Evolutionary conservation across 2,888 invertebrate species (phyloP).

Genomic region (Drosophila suboccidentalis): DNA sequence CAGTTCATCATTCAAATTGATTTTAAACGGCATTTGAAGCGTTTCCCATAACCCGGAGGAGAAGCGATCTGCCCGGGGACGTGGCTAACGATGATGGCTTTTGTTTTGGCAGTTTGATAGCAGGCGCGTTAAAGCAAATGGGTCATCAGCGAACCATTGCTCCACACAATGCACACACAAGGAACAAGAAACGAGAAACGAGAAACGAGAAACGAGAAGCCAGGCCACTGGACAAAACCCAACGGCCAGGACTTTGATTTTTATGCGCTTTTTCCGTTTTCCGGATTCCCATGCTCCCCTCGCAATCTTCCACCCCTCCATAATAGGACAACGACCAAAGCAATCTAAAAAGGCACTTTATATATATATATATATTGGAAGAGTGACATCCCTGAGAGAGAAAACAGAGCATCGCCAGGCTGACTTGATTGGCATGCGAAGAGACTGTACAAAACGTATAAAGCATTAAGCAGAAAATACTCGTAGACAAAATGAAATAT

Average conservation of each 20-base stretch:
- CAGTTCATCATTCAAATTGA: conserved; percentile 81
- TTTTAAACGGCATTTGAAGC: conserved; percentile 80
- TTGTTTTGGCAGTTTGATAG: conserved; percentile 81
- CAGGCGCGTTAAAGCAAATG: conserved; percentile 78
- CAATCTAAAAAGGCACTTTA: conserved; percentile 66
- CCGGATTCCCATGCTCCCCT: not conserved
- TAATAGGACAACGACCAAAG: conserved; percentile 60
- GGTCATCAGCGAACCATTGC: conserved; percentile 79
- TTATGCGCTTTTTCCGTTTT: too few species aligned
- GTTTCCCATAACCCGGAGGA: conserved; percentile 73
- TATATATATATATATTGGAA: conserved; percentile 49
- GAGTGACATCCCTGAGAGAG: conserved; percentile 50
- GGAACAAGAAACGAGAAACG: too few species aligned
- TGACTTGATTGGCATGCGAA: too few species aligned
- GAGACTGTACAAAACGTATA: conserved; percentile 32
- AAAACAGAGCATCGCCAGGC: too few species aligned
- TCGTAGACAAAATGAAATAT: conserved; percentile 13
- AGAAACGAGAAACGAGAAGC: too few species aligned
- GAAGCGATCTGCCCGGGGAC: conserved; percentile 10
- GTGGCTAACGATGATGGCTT: conserved; percentile 79
- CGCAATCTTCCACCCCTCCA: conserved; percentile 3
- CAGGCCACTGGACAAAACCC: too few species aligned
- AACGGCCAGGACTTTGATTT: too few species aligned
- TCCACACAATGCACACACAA: too few species aligned
- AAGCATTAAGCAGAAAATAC: conserved; percentile 26